A percentile compares a stretch with the other conserved stretches of the same genome.
Conservation (phyloP, 2,797 vertebrate genomes). For the Acestrorhynchus altus region DNA sequence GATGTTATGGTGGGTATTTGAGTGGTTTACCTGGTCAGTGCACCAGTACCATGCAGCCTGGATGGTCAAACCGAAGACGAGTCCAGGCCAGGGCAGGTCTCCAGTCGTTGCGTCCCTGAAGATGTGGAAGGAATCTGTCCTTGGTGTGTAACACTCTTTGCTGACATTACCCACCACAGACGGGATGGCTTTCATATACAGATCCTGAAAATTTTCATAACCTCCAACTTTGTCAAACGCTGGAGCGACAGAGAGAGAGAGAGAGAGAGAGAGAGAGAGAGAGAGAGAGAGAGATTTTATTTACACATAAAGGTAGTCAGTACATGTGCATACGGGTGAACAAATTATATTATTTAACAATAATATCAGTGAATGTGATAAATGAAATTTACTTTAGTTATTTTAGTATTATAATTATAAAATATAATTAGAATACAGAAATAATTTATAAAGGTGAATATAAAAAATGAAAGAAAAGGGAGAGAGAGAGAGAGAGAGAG, state of each 20-base stretch:
- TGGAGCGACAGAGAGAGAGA: conserved; percentile 55
- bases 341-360: too few relatives aligned
- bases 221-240: conserved; percentile 86
- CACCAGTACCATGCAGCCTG: conserved; percentile 93
- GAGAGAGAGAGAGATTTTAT: too few relatives aligned
- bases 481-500: neutral
- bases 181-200: conserved; percentile 88
- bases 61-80: conserved; percentile 86
- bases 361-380: too few relatives aligned
- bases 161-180: conserved; percentile 55
- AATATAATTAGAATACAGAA: too few relatives aligned
- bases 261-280: conserved; percentile 6
- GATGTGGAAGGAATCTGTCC: conserved; percentile 86
- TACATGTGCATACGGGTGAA: too few relatives aligned
- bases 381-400: too few relatives aligned
- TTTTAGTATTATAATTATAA: too few relatives aligned
- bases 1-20: too few relatives aligned
- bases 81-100: conserved; percentile 92
- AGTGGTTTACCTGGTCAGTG: conserved; percentile 87
- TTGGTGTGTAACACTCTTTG: conserved; percentile 81
- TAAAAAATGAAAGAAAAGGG: neutral
- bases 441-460: too few relatives aligned
- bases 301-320: too few relatives aligned
- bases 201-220: conserved; percentile 81
- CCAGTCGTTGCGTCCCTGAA: conserved; percentile 84